Percentiles rank a stretch among this genome's conserved stretches.
Conservation (phyloP, 2,797 vertebrate genomes). For the Crocidura indochinensis region DNA sequence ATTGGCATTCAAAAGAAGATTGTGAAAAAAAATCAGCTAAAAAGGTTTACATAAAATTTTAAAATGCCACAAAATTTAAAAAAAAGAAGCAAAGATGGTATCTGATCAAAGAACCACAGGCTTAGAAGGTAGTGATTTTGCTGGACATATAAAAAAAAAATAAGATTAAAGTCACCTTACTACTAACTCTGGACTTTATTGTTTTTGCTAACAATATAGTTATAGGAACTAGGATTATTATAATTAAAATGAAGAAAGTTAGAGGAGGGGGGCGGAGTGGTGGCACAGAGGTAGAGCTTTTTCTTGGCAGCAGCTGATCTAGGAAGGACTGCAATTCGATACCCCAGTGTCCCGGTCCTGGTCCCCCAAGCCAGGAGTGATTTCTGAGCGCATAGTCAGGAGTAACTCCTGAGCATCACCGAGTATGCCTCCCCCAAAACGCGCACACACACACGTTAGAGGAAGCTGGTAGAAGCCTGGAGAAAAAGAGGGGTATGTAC, state of each 20-base stretch:
- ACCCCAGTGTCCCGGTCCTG: no score
- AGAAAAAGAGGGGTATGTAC: no score
- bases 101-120: neutral
- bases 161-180: neutral
- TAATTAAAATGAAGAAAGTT: neutral
- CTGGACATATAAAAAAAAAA: neutral
- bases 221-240: neutral
- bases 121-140: neutral
- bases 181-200: neutral
- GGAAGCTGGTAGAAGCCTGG: no score
- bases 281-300: no score
- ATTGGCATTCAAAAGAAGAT: slow-evolving; percentile 13
- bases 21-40: slow-evolving; percentile 11
- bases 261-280: no score
- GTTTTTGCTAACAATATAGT: neutral
- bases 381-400: no score
- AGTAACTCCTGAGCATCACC: no score
- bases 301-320: no score
- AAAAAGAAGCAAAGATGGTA: neutral
- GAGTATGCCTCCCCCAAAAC: no score
- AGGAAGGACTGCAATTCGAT: no score
- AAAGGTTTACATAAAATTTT: neutral
- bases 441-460: no score
- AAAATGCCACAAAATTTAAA: neutral
- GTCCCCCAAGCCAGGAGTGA: no score